Evolutionary conservation across 2,888 invertebrate genomes (phyloP).

Genomic region (Thera obeliscata): DNA sequence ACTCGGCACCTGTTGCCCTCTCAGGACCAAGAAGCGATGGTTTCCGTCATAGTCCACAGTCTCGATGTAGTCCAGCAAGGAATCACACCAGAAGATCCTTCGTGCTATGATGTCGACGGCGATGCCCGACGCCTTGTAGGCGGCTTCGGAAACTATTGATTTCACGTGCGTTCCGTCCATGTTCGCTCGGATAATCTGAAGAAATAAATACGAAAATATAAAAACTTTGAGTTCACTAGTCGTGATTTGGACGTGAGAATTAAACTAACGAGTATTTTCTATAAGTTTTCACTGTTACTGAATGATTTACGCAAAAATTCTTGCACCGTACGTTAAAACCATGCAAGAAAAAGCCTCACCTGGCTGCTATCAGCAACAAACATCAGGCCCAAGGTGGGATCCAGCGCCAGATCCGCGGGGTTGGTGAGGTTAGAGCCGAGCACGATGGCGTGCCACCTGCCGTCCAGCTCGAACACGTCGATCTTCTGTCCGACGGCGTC

Average conservation of each 20-base stretch:
- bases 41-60: conserved; percentile 97
- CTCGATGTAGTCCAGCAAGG: conserved; percentile 97
- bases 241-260: not conserved
- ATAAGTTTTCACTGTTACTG: no score
- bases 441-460: conserved; percentile 94
- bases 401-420: conserved; percentile 96
- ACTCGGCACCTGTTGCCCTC: conserved; percentile 93
- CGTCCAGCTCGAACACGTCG: conserved; percentile 95
- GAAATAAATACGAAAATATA: conserved; percentile 21
- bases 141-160: conserved; percentile 95
- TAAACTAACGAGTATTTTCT: no score
- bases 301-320: no score
- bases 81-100: conserved; percentile 98
- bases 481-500: conserved; percentile 96
- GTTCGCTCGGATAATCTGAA: conserved; percentile 90
- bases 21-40: conserved; percentile 90
- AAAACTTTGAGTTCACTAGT: not conserved
- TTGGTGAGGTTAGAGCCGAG: conserved; percentile 95
- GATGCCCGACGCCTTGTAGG: conserved; percentile 96
- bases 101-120: conserved; percentile 95
- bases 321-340: no score
- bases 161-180: conserved; percentile 96
- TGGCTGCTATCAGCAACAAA: conserved; percentile 94
- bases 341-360: conserved; percentile 58
- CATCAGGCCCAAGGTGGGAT: conserved; percentile 95